Conservation (phyloP, 2,113 vertebrate genomes). For the Mobula birostris region DNA sequence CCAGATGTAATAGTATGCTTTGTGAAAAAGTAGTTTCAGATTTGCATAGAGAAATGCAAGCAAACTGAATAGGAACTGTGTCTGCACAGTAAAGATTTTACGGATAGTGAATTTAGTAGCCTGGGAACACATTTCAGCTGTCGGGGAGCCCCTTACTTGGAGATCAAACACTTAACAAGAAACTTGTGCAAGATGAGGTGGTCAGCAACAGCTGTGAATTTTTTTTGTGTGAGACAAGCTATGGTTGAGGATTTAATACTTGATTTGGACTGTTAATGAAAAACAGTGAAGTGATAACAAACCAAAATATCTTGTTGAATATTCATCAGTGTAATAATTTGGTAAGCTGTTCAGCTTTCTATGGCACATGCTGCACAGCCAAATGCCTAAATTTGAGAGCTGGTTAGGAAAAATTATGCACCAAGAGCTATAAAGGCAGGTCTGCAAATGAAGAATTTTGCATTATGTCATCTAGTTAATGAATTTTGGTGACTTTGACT, state of each 20-base stretch:
- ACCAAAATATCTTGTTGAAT: background rate
- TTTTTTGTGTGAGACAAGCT: background rate
- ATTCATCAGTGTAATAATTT: background rate
- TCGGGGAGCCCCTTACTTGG: conserved; percentile 17
- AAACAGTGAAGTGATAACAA: background rate
- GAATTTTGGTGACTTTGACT: background rate
- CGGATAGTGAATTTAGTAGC: conserved; percentile 2
- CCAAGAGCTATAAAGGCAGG: background rate
- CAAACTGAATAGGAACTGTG: background rate
- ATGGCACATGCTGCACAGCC: background rate
- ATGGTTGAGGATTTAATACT: background rate
- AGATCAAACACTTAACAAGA: conserved; percentile 16
- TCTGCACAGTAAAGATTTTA: background rate
- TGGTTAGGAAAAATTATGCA: background rate
- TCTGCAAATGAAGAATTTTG: background rate
- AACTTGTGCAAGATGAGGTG: conserved; percentile 17
- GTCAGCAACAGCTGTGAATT: conserved; percentile 31
- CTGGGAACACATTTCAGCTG: conserved; percentile 28
- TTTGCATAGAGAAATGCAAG: background rate
- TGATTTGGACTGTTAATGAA: too few species aligned
- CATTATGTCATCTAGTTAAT: background rate
- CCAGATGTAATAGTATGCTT: background rate
- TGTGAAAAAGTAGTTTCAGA: background rate
- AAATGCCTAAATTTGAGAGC: background rate
- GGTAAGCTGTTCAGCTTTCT: background rate